Percentiles rank a stretch among this genome's conserved stretches.
These are phyloP conservation scores for Agonopterix alstromeriana DNA, from an alignment of 2,888 invertebrate species.

Conservation along the genomic window DNA sequence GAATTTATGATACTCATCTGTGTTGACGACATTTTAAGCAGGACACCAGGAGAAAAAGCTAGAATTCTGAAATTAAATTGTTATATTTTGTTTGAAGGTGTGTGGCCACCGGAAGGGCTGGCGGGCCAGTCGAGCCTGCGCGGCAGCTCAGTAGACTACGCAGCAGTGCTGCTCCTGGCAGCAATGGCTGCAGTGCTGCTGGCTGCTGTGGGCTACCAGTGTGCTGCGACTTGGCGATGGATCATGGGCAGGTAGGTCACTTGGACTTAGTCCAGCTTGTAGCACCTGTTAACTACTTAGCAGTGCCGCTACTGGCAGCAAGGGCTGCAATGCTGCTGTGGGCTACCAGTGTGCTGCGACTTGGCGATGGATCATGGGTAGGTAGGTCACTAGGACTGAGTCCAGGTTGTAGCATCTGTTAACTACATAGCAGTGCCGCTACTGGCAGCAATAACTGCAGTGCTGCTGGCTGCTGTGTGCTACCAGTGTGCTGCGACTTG, in stretches of 20 bases:
- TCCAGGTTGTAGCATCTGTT: too few species aligned
- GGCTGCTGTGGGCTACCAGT: slow-evolving; percentile 84
- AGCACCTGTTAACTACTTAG: background rate
- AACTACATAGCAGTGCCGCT: too few species aligned
- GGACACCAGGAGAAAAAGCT: too few species aligned
- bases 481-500: slow-evolving; percentile 85
- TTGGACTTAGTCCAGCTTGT: background rate
- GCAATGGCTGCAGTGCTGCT: slow-evolving; percentile 81
- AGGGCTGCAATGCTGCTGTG: slow-evolving; percentile 53
- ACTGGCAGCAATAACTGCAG: too few species aligned
- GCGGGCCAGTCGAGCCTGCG: slow-evolving; percentile 50
- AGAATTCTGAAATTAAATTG: background rate
- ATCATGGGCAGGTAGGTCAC: slow-evolving; percentile 71
- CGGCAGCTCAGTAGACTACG: slow-evolving; percentile 73
- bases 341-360: slow-evolving; percentile 85
- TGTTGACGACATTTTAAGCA: too few species aligned
- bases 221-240: slow-evolving; percentile 85
- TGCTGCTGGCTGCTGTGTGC: slow-evolving; percentile 68
- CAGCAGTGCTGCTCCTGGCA: slow-evolving; percentile 75
- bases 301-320: background rate
- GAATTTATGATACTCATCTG: too few species aligned
- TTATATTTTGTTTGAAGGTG: slow-evolving; percentile 26
- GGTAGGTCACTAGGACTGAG: slow-evolving; percentile 30
- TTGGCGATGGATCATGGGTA: slow-evolving; percentile 82
- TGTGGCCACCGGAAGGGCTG: slow-evolving; percentile 60